A percentile compares a stretch with the other conserved stretches of the same genome.
Evolutionary conservation across 2,113 vertebrate genomes (phyloP).

Genomic region (Melanerpes formicivorus): DNA sequence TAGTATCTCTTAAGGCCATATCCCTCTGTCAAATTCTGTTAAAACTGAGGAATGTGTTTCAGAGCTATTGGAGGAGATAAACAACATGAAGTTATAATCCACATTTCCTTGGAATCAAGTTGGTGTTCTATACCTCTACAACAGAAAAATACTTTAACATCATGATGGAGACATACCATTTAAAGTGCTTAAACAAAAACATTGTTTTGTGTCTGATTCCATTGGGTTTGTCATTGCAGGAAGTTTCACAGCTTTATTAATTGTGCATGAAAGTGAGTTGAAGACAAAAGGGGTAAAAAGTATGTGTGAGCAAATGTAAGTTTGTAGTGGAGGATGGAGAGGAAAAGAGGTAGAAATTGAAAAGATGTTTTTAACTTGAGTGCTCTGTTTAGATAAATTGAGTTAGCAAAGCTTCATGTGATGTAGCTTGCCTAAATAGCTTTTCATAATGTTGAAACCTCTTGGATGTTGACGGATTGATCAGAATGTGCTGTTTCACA

Average conservation of each 20-base stretch:
- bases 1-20: not conserved
- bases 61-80: not conserved
- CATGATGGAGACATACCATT: not conserved
- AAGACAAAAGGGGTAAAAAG: not conserved
- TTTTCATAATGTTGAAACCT: not conserved
- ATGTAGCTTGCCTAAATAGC: not conserved
- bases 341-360: not conserved
- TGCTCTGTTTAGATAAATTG: not conserved
- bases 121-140: not conserved
- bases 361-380: not conserved
- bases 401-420: not conserved
- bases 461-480: not conserved
- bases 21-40: conserved; percentile 18
- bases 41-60: not conserved
- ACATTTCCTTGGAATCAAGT: not conserved
- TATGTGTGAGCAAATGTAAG: not conserved
- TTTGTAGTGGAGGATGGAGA: not conserved
- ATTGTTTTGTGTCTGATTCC: not conserved
- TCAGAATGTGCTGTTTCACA: not conserved
- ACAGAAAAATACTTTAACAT: not conserved
- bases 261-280: not conserved
- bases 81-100: not conserved
- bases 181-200: not conserved
- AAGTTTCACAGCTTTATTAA: not conserved
- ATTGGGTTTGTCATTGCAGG: not conserved